Conservation (phyloP, 2,113 vertebrate genomes). For the Scolopax mira region DNA sequence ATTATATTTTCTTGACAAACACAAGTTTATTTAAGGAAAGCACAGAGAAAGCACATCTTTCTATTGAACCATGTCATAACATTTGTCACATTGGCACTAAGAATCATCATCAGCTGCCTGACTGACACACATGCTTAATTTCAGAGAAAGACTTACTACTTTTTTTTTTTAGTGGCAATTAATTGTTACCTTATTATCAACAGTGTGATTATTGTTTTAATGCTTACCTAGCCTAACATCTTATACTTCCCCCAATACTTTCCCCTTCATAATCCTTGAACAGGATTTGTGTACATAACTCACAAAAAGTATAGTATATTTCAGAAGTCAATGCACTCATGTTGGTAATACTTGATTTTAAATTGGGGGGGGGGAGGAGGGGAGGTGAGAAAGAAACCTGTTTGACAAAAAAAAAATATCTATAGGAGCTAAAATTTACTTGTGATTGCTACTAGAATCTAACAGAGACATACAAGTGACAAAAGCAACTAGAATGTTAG, state of each 20-base stretch:
- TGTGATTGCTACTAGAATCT: not conserved
- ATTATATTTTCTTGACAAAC: not conserved
- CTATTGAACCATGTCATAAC: not conserved
- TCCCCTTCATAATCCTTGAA: not conserved
- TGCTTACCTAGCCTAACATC: not conserved
- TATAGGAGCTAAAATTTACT: not conserved
- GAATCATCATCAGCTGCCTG: not conserved
- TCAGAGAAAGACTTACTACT: not conserved
- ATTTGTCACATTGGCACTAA: not conserved
- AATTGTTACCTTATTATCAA: not conserved
- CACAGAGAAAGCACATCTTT: not conserved
- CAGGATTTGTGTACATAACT: not conserved
- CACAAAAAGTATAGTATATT: not conserved
- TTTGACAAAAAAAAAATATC: not conserved
- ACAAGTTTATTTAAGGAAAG: not conserved
- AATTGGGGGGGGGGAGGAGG: rapidly evolving
- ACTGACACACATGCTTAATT: not conserved
- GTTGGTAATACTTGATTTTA: not conserved
- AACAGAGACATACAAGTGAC: not conserved
- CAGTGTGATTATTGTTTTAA: not conserved
- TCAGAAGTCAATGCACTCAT: not conserved
- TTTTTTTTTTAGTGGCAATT: not conserved
- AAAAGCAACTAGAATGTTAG: not conserved
- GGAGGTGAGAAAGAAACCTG: not conserved
- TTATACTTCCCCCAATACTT: not conserved